Base-by-base conservation (phyloP, 2,888 invertebrate genomes). In the Euplagia quadripunctaria region DNA sequence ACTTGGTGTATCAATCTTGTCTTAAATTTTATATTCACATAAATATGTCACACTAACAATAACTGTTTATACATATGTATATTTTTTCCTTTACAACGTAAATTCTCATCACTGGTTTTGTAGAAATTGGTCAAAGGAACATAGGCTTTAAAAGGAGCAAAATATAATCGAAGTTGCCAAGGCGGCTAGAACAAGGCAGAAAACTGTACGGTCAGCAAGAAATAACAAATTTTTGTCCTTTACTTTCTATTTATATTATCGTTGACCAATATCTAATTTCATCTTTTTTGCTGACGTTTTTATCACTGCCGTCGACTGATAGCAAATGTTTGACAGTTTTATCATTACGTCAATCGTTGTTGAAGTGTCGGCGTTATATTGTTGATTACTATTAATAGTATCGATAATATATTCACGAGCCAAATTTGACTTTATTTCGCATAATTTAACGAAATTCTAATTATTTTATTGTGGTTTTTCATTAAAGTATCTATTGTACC, bases 121-220 rank as follows among this genome's bases (percentile, higher is more conserved):
- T 52, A 7, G n/a, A 46, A n/a, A 46, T 46, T 31, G 16, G 17
- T 67, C 58, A 46, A 46, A 58, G 31, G 52, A 31, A 20, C 1
- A n/a, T 46, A 17, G 8, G 11, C 64, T 77, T 73, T 61, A 76
- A 82, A 78, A 81, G 77, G 73, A 76, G 63, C 66, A 78, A 75
- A 49, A 80, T 78, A 78, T 79, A 82, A 79, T 74, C 70, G 73
- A 69, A 78, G 74, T 74, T 74, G 69, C 55, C 72, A 64, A 74
- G 76, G 77, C 69, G 61, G 72, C 75, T 70, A 61, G 31, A 67
- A 66, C 69, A 65, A 68, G 72, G 76, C 75, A 74, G 68, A 70
- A 79, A 80, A 79, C 55, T 73, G 75, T 83, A 82, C 73, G 76
- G 86, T 82, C 79, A 80, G 83, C 69, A 79, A 58, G 81, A 82